Conservation (phyloP, 2,113 vertebrate genomes). For the Poecilia latipinna region DNA sequence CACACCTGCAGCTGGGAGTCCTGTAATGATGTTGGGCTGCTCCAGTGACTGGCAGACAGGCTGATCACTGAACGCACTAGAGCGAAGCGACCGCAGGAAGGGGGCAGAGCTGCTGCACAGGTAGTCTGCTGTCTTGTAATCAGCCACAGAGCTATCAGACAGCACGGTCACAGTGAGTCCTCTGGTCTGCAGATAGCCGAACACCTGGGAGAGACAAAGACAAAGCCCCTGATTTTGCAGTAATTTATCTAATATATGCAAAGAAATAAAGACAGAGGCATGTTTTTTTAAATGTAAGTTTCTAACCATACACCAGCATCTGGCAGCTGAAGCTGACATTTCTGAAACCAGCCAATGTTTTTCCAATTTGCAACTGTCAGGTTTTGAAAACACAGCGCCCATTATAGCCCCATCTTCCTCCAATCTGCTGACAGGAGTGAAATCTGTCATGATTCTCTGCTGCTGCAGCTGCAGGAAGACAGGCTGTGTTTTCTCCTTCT, state of each 20-base stretch:
- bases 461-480: not conserved
- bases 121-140: conserved; percentile 89
- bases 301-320: not conserved
- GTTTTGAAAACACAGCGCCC: not conserved
- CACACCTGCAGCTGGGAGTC: conserved; percentile 91
- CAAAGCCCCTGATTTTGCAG: not conserved
- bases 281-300: conserved; percentile 1
- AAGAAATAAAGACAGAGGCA: not conserved
- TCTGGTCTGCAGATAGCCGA: conserved; percentile 81
- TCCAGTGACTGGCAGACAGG: conserved; percentile 84
- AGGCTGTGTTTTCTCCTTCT: conserved; percentile 2
- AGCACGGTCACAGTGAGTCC: conserved; percentile 86
- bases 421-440: not conserved
- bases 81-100: conserved; percentile 90
- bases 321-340: conserved; percentile 5
- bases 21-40: conserved; percentile 91
- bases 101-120: conserved; percentile 80
- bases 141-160: conserved; percentile 86
- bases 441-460: not conserved
- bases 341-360: conserved; percentile 6
- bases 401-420: not conserved
- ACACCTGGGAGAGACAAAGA: conserved; percentile 80
- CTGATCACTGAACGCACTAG: conserved; percentile 71
- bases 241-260: conserved; percentile 1
- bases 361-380: conserved; percentile 14